These are phyloP conservation scores for Discoglossus pictus DNA, from an alignment of 2,797 vertebrate species.

Conservation along the genomic window DNA sequence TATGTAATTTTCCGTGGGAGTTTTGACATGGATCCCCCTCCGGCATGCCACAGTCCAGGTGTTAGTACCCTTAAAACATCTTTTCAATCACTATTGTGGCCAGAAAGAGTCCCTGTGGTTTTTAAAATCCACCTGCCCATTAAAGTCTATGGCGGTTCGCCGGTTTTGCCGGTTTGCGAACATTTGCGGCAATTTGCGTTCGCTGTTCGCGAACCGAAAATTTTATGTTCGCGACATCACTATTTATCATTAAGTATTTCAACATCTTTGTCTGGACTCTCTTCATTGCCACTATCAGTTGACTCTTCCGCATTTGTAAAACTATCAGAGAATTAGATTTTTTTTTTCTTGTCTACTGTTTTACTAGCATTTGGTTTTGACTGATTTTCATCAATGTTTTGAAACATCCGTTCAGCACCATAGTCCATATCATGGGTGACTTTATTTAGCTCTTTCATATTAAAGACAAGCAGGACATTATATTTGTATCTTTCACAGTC, in stretches of 20 bases:
- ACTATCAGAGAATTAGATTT: conserved; percentile 81
- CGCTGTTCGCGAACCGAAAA: no score
- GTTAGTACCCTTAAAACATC: no score
- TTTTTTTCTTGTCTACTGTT: conserved; percentile 82
- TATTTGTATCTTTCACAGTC: conserved; percentile 84
- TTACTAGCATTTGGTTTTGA: conserved; percentile 79
- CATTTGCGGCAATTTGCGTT: no score
- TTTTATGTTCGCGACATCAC: no score
- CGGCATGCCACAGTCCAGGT: no score
- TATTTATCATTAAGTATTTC: conserved; percentile 62
- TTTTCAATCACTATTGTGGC: no score
- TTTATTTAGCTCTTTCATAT: conserved; percentile 86
- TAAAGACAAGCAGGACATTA: conserved; percentile 89
- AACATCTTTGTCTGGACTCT: conserved; percentile 57
- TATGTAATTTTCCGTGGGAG: no score
- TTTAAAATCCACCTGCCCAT: no score
- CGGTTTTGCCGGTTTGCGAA: no score
- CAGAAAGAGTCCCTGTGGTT: no score
- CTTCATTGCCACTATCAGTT: conserved; percentile 61
- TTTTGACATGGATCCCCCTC: no score
- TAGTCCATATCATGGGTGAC: conserved; percentile 86
- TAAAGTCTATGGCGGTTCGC: no score
- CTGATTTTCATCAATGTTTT: conserved; percentile 81
- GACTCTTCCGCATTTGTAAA: conserved; percentile 70
- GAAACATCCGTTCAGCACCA: conserved; percentile 70